Conservation (phyloP, 2,888 invertebrate species). For the Heliconius erato region DNA sequence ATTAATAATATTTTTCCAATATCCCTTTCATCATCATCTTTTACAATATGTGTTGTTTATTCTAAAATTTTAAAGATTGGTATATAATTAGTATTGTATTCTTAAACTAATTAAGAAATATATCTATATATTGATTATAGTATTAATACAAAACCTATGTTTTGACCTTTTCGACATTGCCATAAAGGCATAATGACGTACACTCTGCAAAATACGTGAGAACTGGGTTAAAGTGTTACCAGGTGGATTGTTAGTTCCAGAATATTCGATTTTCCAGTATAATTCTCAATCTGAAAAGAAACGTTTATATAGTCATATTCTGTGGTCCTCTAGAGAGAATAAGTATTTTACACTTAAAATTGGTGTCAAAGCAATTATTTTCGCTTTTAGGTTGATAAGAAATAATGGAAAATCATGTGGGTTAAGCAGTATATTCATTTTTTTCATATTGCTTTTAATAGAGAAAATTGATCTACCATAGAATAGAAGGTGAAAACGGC, state of each 20-base stretch:
- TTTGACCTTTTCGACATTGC: conserved; percentile 46
- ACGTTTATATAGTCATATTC: neutral
- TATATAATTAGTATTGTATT: no score
- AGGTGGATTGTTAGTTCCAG: conserved; percentile 14
- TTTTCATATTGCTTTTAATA: neutral
- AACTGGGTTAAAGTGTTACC: conserved; percentile 39
- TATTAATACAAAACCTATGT: neutral
- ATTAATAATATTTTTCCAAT: no score
- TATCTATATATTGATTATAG: no score
- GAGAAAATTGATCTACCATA: neutral
- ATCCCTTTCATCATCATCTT: no score
- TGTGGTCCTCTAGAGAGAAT: neutral
- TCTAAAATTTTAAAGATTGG: no score
- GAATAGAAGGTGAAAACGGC: neutral
- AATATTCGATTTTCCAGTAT: conserved; percentile 8
- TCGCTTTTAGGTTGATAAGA: neutral
- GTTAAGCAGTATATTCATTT: neutral
- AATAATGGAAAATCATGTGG: no score
- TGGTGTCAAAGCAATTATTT: neutral
- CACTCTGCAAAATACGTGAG: conserved; percentile 27
- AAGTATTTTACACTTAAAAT: neutral
- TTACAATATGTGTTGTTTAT: no score
- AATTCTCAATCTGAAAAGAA: neutral
- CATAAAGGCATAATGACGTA: conserved; percentile 27
- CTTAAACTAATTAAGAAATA: no score